Conservation (phyloP, 37 sponge, comb jelly and placozoan genomes). For the Haliclona indistincta region DNA sequence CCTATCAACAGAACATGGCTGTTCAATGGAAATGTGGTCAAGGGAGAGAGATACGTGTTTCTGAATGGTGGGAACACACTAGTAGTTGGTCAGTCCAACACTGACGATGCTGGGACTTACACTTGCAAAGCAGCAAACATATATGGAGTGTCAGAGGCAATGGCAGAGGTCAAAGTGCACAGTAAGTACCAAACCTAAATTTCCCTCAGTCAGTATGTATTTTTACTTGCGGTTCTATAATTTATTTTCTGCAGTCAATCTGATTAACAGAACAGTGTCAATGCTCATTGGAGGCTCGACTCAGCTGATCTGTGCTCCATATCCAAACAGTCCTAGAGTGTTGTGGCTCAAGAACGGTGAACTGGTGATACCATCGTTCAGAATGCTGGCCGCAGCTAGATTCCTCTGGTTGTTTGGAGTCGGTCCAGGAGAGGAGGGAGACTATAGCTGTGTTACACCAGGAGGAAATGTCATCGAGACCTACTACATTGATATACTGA, state of each 20-base stretch:
- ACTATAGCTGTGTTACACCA: neutral
- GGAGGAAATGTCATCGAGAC: neutral
- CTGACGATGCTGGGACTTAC: neutral
- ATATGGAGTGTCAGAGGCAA: neutral
- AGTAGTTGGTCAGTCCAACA: neutral
- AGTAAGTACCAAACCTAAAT: neutral
- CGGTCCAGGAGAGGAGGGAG: neutral
- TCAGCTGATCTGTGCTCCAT: too few species aligned
- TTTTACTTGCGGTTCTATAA: too few species aligned
- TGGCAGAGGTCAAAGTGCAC: neutral
- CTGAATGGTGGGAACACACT: neutral
- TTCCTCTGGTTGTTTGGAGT: neutral
- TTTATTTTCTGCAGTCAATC: too few species aligned
- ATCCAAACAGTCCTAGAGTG: too few species aligned
- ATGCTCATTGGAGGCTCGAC: too few species aligned
- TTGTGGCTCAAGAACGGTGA: neutral
- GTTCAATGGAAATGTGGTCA: too few species aligned
- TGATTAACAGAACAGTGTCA: too few species aligned
- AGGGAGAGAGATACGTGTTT: too few species aligned
- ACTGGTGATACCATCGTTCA: neutral
- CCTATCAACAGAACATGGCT: too few species aligned
- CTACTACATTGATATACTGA: too few species aligned
- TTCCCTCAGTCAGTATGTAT: too few species aligned
- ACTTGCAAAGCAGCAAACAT: neutral
- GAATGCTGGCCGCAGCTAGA: neutral